Evolutionary conservation across 53 echinoderm and acorn worm genomes (phyloP).

Genomic region (Glandiceps talaboti): DNA sequence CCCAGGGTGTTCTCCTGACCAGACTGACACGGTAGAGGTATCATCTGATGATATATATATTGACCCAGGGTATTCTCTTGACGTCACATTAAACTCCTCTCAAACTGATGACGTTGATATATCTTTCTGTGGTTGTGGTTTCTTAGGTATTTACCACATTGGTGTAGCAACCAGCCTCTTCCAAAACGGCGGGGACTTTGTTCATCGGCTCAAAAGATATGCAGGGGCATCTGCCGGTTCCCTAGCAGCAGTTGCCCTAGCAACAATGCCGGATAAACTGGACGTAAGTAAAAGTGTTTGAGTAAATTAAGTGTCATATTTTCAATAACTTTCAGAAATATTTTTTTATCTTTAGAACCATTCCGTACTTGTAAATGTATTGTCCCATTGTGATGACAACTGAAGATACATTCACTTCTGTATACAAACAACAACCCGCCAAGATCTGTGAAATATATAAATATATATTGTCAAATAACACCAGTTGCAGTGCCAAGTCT

Average conservation of each 20-base stretch:
- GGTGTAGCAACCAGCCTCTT: slow-evolving; percentile 37
- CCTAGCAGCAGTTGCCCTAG: slow-evolving; percentile 34
- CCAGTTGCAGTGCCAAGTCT: too few species aligned
- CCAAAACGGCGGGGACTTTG: slow-evolving; percentile 26
- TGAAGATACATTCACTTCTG: too few species aligned
- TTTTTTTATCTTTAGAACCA: neutral
- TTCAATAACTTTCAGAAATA: neutral
- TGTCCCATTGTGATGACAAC: too few species aligned
- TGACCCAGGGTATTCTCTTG: too few species aligned
- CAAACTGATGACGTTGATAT: slow-evolving; percentile 39
- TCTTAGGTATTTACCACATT: slow-evolving; percentile 48
- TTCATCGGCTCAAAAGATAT: slow-evolving; percentile 38
- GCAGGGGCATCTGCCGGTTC: slow-evolving; percentile 60
- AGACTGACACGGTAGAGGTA: too few species aligned
- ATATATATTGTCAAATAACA: too few species aligned
- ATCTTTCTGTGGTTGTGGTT: slow-evolving; percentile 55
- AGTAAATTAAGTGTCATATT: neutral
- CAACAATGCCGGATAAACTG: slow-evolving; percentile 41
- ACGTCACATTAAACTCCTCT: too few species aligned
- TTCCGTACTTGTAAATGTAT: neutral
- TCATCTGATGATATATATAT: too few species aligned
- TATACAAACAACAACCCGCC: too few species aligned
- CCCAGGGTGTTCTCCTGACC: too few species aligned
- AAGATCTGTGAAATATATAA: too few species aligned
- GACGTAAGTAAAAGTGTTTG: slow-evolving; percentile 18